phyloP scores from a whole-genome alignment of 2,797 vertebrate genomes.

The Crypturellus tataupa region DNA sequence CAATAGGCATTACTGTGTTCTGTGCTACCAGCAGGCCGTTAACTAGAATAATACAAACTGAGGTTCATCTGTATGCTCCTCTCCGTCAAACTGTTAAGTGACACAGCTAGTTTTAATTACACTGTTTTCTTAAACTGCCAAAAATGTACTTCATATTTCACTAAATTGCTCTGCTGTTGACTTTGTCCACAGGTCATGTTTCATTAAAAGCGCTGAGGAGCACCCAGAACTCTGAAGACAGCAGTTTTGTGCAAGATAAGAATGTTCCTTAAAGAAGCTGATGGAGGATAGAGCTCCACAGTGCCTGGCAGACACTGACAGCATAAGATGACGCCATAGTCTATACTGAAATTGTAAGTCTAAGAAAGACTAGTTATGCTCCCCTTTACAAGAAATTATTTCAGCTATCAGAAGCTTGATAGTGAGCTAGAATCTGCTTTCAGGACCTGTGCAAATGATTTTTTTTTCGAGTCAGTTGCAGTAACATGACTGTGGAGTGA shows the following conservation, averaged over 20 bases:
- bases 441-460: neutral
- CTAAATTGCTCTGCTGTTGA: neutral
- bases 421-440: neutral
- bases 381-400: neutral
- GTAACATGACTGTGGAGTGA: neutral
- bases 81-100: neutral
- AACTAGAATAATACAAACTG: neutral
- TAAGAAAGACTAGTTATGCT: constrained; percentile 8
- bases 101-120: neutral
- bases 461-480: neutral
- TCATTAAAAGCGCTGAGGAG: constrained; percentile 34
- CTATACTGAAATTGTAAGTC: constrained; percentile 41
- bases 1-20: neutral
- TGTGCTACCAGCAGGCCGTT: neutral
- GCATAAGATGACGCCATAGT: neutral
- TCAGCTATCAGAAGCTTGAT: neutral
- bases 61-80: neutral
- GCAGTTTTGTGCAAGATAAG: constrained; percentile 64
- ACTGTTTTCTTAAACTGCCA: neutral
- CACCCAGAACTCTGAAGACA: constrained; percentile 15
- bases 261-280: constrained; percentile 40
- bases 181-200: constrained; percentile 28
- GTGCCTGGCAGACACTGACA: constrained; percentile 10
- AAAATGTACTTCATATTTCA: neutral
- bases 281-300: neutral